Evolutionary conservation across 1,140 invertebrate species (phyloP).

Genomic region (Anastrepha obliqua): DNA sequence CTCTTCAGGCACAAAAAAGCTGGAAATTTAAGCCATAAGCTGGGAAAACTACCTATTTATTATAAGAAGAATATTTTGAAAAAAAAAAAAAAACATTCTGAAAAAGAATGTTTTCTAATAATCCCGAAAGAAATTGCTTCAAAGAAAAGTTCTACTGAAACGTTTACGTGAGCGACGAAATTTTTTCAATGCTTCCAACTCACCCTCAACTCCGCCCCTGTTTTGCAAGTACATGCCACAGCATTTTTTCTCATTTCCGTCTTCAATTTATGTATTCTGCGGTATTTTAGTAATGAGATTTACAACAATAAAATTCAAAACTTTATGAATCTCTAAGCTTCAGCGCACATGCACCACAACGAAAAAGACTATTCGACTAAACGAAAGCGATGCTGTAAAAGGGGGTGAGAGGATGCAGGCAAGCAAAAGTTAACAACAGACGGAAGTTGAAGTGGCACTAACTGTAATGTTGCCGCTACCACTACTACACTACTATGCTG

Average conservation of each 20-base stretch:
- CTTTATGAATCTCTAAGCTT: constrained; percentile 50
- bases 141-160: too few species aligned
- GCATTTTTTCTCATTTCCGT: constrained; percentile 9
- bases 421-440: constrained; percentile 23
- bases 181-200: neutral
- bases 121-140: too few species aligned
- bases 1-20: too few species aligned
- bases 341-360: constrained; percentile 3
- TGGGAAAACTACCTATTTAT: too few species aligned
- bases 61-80: too few species aligned
- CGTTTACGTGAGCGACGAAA: too few species aligned
- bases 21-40: too few species aligned
- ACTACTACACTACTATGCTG: neutral
- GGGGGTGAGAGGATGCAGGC: neutral
- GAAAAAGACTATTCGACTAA: neutral
- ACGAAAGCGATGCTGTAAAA: neutral
- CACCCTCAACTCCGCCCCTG: neutral
- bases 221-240: neutral
- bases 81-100: too few species aligned
- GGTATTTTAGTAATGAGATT: constrained; percentile 54
- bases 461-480: neutral
- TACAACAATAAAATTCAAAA: constrained; percentile 55
- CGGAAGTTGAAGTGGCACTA: constrained; percentile 1
- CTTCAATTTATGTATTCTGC: constrained; percentile 54
- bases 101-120: too few species aligned